Percentiles rank a stretch among this genome's conserved stretches.
phyloP scores from a whole-genome alignment of 1,140 invertebrate genomes.

The Drosophila parabipectinata region DNA sequence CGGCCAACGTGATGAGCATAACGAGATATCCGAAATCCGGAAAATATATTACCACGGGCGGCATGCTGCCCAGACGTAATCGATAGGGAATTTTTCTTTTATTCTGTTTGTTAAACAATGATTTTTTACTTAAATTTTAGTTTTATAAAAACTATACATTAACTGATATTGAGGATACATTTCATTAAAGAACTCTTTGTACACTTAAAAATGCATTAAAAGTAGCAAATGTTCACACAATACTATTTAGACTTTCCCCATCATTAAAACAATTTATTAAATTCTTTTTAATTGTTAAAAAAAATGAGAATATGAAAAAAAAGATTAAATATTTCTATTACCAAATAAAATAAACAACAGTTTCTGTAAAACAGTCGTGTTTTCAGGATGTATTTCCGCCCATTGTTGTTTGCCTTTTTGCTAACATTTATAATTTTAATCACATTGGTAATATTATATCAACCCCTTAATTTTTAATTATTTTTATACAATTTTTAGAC shows the following conservation, averaged over 20 bases:
- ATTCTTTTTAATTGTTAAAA: no score
- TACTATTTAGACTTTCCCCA: no score
- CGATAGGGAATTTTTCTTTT: background rate
- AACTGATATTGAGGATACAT: background rate
- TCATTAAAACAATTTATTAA: no score
- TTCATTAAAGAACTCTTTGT: background rate
- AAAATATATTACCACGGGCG: slow-evolving; percentile 17
- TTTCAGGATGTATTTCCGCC: background rate
- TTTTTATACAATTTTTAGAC: background rate
- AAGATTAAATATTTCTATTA: no score
- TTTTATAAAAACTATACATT: background rate
- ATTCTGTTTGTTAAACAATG: background rate
- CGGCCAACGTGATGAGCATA: slow-evolving; percentile 67
- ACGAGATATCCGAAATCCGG: slow-evolving; percentile 42
- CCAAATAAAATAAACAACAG: background rate
- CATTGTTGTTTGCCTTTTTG: background rate
- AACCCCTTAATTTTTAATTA: no score
- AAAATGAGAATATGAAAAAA: no score
- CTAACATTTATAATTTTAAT: background rate
- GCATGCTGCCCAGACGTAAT: slow-evolving; percentile 15
- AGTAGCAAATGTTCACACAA: no score
- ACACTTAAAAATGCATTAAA: background rate
- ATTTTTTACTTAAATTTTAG: background rate
- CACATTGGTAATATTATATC: background rate
- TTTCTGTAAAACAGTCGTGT: background rate